Evolutionary conservation across 2,113 vertebrate species (phyloP).

Genomic region (Pungitius pungitius): DNA sequence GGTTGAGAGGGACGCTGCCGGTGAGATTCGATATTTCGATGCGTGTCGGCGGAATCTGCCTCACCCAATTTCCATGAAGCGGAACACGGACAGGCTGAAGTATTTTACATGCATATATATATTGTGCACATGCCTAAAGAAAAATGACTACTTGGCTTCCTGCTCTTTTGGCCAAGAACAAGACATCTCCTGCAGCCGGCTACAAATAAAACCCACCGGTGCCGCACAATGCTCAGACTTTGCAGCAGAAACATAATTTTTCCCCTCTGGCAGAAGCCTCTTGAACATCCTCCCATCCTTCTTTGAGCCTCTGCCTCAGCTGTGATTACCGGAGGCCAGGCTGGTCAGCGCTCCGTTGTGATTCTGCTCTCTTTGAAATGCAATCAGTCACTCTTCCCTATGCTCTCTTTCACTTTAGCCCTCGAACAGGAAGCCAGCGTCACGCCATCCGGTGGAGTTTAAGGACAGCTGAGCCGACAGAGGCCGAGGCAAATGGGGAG

Average conservation of each 20-base stretch:
- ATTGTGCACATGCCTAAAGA: neutral
- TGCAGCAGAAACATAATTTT: neutral
- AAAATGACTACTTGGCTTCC: neutral
- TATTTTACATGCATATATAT: conserved; percentile 1
- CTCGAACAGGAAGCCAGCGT: conserved; percentile 30
- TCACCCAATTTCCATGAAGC: conserved; percentile 60
- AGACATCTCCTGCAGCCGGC: conserved; percentile 6
- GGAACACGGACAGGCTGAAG: conserved; percentile 35
- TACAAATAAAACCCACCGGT: conserved; percentile 19
- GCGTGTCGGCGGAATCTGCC: conserved; percentile 57
- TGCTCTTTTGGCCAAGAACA: neutral
- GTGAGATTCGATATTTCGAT: conserved; percentile 68
- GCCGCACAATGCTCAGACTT: conserved; percentile 9
- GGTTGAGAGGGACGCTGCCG: conserved; percentile 31
- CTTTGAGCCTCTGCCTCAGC: conserved; percentile 17
- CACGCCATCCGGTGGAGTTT: conserved; percentile 12
- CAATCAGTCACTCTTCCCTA: conserved; percentile 53
- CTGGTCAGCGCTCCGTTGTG: conserved; percentile 42
- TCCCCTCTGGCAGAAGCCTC: neutral
- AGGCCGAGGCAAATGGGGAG: neutral
- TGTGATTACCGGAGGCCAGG: conserved; percentile 6
- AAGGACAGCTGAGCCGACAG: conserved; percentile 19
- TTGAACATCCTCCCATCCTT: neutral
- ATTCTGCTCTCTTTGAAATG: conserved; percentile 51
- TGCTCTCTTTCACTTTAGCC: conserved; percentile 1